A percentile compares a stretch with the other conserved stretches of the same genome.
Evolutionary conservation across 1,140 invertebrate genomes (phyloP).

Genomic region (Rhyacophila brunnea): DNA sequence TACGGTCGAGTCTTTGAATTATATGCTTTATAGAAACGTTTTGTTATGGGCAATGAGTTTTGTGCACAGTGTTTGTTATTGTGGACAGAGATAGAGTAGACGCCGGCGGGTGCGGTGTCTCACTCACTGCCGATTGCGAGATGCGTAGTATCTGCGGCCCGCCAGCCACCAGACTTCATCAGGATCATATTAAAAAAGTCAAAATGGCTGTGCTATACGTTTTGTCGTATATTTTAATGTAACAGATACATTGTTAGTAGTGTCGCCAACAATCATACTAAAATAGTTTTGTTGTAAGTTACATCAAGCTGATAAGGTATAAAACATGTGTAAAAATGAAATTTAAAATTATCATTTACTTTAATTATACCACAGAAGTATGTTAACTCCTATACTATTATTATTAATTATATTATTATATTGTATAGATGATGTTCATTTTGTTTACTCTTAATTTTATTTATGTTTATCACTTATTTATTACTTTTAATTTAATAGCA

Average conservation of each 20-base stretch:
- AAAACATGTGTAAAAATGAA: constrained; percentile 1
- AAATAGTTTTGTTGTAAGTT: constrained; percentile 25
- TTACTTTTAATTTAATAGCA: neutral
- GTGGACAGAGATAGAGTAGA: no score
- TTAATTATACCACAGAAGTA: no score
- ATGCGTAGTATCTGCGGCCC: neutral
- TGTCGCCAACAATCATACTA: constrained; percentile 9
- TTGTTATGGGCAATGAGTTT: neutral
- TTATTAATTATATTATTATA: neutral
- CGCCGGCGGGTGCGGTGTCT: no score
- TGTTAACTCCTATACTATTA: no score
- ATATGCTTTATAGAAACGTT: constrained; percentile 5
- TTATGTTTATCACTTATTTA: neutral
- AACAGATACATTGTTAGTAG: constrained; percentile 15
- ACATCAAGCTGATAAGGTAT: constrained; percentile 1
- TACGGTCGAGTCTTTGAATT: constrained; percentile 4
- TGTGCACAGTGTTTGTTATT: no score
- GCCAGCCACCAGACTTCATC: constrained; percentile 4
- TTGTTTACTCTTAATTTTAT: neutral
- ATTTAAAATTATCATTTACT: constrained; percentile 1
- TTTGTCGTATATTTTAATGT: constrained; percentile 32
- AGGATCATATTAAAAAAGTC: constrained; percentile 33
- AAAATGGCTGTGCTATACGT: constrained; percentile 34
- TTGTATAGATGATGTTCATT: neutral
- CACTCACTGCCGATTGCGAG: no score